These are phyloP conservation scores for Eilema depressum DNA, from an alignment of 2,888 invertebrate species.

Conservation along the genomic window DNA sequence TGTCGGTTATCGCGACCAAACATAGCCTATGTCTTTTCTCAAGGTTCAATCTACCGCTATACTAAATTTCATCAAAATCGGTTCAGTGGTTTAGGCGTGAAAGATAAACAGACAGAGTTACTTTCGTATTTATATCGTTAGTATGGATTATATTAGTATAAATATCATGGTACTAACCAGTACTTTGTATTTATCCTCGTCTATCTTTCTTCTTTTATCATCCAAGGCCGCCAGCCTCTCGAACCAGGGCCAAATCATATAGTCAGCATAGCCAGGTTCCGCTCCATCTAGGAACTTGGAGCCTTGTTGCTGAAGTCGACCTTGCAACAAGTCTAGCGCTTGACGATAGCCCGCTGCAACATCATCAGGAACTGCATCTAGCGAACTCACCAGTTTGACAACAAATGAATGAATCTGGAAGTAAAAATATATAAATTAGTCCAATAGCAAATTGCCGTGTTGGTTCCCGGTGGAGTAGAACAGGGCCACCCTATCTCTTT, in stretches of 20 bases:
- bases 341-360: conserved; percentile 56
- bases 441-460: no score
- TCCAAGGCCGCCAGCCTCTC: conserved; percentile 87
- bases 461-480: no score
- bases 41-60: no score
- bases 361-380: conserved; percentile 63
- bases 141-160: neutral
- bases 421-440: neutral
- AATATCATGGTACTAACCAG: conserved; percentile 60
- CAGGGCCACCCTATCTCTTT: no score
- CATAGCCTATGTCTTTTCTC: no score
- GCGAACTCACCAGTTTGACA: conserved; percentile 54
- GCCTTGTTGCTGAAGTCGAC: conserved; percentile 87
- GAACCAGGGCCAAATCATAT: conserved; percentile 95
- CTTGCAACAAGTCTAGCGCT: conserved; percentile 88
- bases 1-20: no score
- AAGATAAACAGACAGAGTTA: no score
- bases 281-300: conserved; percentile 88
- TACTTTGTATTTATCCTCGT: conserved; percentile 81
- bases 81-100: no score
- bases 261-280: conserved; percentile 92
- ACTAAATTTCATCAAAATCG: no score
- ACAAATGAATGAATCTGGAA: conserved; percentile 3
- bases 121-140: no score
- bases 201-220: conserved; percentile 82